Percentiles rank a stretch among this genome's conserved stretches.
These are phyloP conservation scores for Sapayoa aenigma DNA, from an alignment of 2,113 vertebrate genomes.

Conservation along the genomic window DNA sequence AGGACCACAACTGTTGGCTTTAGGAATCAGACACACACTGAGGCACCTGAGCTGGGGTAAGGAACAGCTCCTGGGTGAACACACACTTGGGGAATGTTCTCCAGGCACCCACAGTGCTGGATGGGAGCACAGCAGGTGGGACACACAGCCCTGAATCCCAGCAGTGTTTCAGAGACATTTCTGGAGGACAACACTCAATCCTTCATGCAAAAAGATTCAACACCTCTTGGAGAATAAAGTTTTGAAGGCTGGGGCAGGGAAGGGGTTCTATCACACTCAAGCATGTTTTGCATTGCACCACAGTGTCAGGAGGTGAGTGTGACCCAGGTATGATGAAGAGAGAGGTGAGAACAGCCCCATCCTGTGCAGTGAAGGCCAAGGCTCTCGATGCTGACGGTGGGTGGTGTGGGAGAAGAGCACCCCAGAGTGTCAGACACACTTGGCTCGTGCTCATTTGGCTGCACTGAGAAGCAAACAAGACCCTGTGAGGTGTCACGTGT, in stretches of 20 bases:
- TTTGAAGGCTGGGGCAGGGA: background rate
- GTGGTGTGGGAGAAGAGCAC: background rate
- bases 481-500: rapidly evolving
- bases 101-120: background rate
- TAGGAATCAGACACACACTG: background rate
- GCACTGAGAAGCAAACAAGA: background rate
- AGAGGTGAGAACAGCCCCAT: background rate
- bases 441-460: too few species aligned
- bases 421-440: background rate
- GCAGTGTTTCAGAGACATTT: rapidly evolving
- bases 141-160: background rate
- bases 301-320: background rate
- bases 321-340: background rate
- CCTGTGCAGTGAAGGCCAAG: rapidly evolving
- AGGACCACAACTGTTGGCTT: background rate
- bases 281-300: background rate
- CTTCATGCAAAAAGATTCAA: background rate
- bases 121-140: background rate
- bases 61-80: background rate
- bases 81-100: rapidly evolving
- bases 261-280: background rate
- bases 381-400: background rate
- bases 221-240: background rate
- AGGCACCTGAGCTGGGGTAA: background rate
- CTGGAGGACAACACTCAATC: background rate